Base-by-base conservation (phyloP, 1,140 invertebrate species). In the Achroia grisella region DNA sequence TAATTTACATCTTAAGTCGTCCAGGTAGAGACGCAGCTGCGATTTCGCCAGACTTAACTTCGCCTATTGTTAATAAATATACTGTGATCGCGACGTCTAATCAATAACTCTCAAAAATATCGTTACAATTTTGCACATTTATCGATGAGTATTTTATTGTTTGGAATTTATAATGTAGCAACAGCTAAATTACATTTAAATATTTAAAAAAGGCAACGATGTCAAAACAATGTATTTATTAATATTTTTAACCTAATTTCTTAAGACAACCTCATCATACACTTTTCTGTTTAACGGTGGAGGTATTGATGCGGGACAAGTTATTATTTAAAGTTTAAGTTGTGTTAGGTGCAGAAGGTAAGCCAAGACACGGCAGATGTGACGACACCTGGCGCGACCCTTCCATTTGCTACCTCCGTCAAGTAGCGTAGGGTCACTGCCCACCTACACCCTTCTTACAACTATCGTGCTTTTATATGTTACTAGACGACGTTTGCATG, bases 1-100 rank as follows among this genome's bases (percentile, higher is more conserved):
- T 80, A 81, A 84, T 84, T 84, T 80, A 78, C 73, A 84, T 84
- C 80, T 84, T 78, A 76, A 72, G 79, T 77, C 77, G 67, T 68
- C 67, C 64, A 73, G 66, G 51, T 65, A 68, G 75, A 66, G 69
- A 62, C 69, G 69, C 80, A 81, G 80, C 77, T 84, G 77, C 71
- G 61, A 71, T 70, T 73, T 72, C 44, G 71, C 70, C 51, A 72
- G 40, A 34, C 54, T 43, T 44, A 44, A 45, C 29, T 39, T 37
- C 6, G 2, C 17, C 17, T 44, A 49, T 69, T 63, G 40, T 59
- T 54, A 15, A 30, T 30, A 39, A 28, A 10, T 39, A 54, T 37
- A 49, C 41, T 44, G 53, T 55, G 55, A 68, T 61, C 43, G 32
- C 42, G 43, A 32, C 33, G 30, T 34, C 48, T 37, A 64, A 68